phyloP scores from a whole-genome alignment of 2,113 vertebrate genomes.

The Micronisus gabar region DNA sequence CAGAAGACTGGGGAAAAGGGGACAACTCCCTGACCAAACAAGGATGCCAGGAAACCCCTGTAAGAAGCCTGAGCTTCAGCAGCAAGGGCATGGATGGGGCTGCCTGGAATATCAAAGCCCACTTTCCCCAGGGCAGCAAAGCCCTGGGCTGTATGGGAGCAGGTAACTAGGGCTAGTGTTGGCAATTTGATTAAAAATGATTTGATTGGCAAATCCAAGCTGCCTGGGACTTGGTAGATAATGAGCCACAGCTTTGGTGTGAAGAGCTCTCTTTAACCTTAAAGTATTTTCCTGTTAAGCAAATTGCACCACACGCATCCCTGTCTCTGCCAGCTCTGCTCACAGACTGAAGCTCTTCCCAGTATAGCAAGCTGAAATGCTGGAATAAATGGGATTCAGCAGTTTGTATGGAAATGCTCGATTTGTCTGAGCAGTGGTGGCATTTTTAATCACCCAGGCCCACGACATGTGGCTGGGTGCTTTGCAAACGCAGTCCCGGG shows the following conservation, averaged over 20 bases:
- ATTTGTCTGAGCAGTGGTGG: not conserved
- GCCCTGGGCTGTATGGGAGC: not conserved
- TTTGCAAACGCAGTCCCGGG: not conserved
- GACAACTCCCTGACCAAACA: not conserved
- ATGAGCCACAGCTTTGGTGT: constrained; percentile 26
- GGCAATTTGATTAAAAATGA: constrained; percentile 6
- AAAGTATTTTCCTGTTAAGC: not conserved
- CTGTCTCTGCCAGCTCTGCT: not conserved
- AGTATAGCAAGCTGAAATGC: not conserved
- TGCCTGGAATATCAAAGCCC: not conserved
- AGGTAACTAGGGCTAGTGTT: not conserved
- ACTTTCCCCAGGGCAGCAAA: not conserved
- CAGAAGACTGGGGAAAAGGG: rapidly evolving
- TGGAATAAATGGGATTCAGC: not conserved
- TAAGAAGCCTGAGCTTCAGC: not conserved
- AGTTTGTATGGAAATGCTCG: not conserved
- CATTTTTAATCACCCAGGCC: not conserved
- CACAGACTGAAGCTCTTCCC: not conserved
- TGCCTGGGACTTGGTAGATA: constrained; percentile 12
- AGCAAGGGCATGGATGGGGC: rapidly evolving
- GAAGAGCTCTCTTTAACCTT: not conserved
- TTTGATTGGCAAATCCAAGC: constrained; percentile 55
- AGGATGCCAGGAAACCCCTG: not conserved
- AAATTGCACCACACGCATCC: not conserved
- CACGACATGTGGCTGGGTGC: not conserved